phyloP scores from a whole-genome alignment of 2,113 vertebrate species.

The Dicentrarchus labrax region DNA sequence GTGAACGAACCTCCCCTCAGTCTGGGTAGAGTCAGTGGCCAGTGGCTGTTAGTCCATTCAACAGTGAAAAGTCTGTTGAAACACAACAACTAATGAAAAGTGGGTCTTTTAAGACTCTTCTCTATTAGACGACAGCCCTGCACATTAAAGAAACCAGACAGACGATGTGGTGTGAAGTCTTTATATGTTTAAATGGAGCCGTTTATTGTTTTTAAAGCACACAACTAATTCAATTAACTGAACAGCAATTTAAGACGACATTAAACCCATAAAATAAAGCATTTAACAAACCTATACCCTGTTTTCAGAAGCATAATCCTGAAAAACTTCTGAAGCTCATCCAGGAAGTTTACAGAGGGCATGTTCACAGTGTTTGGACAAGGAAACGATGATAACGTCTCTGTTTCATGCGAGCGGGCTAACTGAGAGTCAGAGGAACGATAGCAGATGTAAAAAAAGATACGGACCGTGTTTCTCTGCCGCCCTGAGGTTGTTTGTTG shows the following conservation, averaged over 20 bases:
- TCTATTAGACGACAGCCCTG: too few species aligned
- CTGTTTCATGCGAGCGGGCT: too few species aligned
- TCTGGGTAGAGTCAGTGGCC: too few species aligned
- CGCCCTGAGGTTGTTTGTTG: not conserved
- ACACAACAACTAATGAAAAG: too few species aligned
- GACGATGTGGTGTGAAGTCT: not conserved
- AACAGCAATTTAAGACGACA: not conserved
- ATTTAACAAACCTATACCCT: not conserved
- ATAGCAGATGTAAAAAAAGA: not conserved
- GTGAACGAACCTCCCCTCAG: too few species aligned
- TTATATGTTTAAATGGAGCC: not conserved
- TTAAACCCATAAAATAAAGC: too few species aligned
- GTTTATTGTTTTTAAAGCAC: not conserved
- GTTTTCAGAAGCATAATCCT: slow-evolving; percentile 2
- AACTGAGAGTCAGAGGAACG: not conserved
- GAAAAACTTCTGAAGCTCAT: not conserved
- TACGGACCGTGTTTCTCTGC: not conserved
- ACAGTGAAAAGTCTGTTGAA: too few species aligned
- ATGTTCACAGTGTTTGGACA: too few species aligned
- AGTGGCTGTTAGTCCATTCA: too few species aligned
- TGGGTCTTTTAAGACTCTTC: too few species aligned
- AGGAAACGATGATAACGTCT: not conserved
- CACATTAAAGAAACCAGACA: not conserved
- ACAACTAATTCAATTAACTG: not conserved
- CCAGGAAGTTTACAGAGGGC: not conserved